Conservation (phyloP, 2,797 vertebrate species). For the Sorex maritimensis region DNA sequence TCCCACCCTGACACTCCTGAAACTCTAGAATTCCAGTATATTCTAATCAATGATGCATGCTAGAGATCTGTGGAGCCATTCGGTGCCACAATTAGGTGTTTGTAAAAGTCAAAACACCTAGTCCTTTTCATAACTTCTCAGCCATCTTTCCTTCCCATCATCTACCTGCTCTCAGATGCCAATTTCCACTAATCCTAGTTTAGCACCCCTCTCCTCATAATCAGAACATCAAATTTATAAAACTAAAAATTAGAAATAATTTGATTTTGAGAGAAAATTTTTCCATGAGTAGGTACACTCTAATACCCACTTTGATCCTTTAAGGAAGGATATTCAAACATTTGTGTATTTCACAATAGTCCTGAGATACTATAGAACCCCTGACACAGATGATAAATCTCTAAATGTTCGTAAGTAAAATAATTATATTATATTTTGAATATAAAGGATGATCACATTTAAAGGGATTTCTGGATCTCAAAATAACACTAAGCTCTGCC, state of each 20-base stretch:
- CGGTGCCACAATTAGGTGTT: background rate
- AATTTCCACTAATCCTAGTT: background rate
- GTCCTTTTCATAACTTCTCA: background rate
- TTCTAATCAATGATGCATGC: accelerated
- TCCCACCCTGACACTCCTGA: background rate
- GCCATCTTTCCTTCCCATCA: background rate
- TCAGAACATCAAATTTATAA: background rate
- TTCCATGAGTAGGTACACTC: too few species aligned
- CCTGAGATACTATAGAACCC: background rate
- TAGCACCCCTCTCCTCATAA: background rate
- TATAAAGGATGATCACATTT: background rate
- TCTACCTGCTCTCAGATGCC: background rate
- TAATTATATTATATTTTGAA: background rate
- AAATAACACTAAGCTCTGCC: background rate
- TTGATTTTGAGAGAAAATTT: background rate
- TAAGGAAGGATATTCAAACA: too few species aligned
- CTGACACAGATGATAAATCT: background rate
- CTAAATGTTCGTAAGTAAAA: background rate
- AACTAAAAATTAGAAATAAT: background rate
- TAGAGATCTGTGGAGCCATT: background rate
- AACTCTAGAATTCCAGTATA: accelerated
- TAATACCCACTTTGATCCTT: background rate
- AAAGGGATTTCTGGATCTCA: background rate
- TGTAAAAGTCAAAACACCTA: too few species aligned
- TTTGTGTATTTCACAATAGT: background rate